Evolutionary conservation across 1,140 invertebrate species (phyloP), one percentile per base, ranked within the genome.

Genomic region (Drosophila prosaltans): DNA sequence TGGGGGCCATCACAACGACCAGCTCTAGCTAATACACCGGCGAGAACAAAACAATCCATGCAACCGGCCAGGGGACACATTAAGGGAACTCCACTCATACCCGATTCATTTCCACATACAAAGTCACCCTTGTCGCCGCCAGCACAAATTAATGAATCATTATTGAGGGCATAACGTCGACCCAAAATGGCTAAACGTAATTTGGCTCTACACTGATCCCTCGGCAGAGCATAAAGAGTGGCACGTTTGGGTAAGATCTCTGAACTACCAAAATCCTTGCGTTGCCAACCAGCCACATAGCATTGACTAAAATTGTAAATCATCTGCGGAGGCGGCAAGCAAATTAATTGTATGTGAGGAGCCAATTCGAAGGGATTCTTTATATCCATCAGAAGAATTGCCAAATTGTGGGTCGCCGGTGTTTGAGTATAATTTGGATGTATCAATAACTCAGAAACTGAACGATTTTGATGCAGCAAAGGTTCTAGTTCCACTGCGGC

Each of bases 51-150:
- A 0, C 76, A 67, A 41, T 86, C 83, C 10, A 62, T 51, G 10
- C 45, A 57, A 9, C 72, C 65, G 0, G 83, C 39, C 3, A 86
- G 45, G 0, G 72, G 83, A 10, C 82, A 85, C 81, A 85, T 85
- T 7, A 88, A 28, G 0, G 83, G 80, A 36, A 80, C 69, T 1
- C 24, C 83, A 21, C 41, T 41, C 58, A 66, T 73, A 2, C 70
- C 82, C 24, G 57, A 21, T 26, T 51, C 28, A 32, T 88, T 73
- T 2, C 63, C 60, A 39, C 83, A 86, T 1, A 82, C 67, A 30
- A 88, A 88, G 8, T 77, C 60, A 0, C 73, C 64, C 63, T 86
- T 86, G 10, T 82, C 80, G 4, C 83, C 83, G 36, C 79, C 79
- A 1, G 80, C 72, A 16, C 83, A 86, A 9, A 86, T 43, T 0